phyloP scores from a whole-genome alignment of 2,888 invertebrate species.

The Cheilosia soror region DNA sequence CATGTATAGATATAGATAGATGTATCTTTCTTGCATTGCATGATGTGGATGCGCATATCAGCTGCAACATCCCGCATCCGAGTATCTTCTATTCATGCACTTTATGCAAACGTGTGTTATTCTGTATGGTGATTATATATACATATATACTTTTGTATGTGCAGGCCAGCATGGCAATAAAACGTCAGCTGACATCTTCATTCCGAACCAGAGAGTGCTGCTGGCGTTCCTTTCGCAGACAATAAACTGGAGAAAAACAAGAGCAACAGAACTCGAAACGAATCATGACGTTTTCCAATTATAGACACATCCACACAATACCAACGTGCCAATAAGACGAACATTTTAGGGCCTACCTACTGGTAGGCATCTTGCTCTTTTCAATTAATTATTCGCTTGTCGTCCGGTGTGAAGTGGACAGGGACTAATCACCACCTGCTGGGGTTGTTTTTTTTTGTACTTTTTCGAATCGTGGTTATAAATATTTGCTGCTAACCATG shows the following conservation, averaged over 20 bases:
- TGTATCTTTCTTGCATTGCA: neutral
- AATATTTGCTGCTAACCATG: constrained; percentile 52
- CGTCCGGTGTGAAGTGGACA: constrained; percentile 41
- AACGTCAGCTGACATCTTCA: constrained; percentile 67
- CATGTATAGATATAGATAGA: neutral
- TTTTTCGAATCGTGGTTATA: constrained; percentile 25
- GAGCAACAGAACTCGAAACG: constrained; percentile 29
- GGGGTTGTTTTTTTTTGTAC: constrained; percentile 20
- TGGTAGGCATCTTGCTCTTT: constrained; percentile 15
- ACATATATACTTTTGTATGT: neutral
- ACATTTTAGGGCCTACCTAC: constrained; percentile 17
- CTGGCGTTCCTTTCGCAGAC: constrained; percentile 31
- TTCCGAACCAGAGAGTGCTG: constrained; percentile 21
- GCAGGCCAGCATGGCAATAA: constrained; percentile 30
- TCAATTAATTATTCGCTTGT: constrained; percentile 57
- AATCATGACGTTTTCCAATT: constrained; percentile 64
- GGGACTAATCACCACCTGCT: constrained; percentile 64
- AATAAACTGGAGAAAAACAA: constrained; percentile 23
- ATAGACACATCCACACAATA: constrained; percentile 40
- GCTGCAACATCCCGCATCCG: constrained; percentile 54
- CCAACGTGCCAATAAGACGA: constrained; percentile 43
- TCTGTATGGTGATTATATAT: neutral
- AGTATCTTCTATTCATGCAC: constrained; percentile 4
- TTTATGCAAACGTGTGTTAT: constrained; percentile 24
- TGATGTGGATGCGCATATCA: constrained; percentile 51